Evolutionary conservation across 2,888 invertebrate genomes (phyloP).

Genomic region (Balanococcus diminutus): DNA sequence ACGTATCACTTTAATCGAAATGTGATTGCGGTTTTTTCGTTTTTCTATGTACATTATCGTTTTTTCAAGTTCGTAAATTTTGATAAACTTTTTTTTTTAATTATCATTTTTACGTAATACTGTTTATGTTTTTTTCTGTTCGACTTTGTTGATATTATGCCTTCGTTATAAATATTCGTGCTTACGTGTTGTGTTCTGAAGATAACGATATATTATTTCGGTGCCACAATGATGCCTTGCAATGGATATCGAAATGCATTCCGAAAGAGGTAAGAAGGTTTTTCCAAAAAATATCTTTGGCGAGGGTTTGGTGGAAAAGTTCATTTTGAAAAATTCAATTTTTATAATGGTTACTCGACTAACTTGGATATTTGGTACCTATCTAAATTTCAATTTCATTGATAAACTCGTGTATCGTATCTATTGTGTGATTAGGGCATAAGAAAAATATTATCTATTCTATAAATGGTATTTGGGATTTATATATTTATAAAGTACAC

Average conservation of each 20-base stretch:
- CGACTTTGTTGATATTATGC: neutral
- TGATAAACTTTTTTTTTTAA: constrained; percentile 31
- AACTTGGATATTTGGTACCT: no score
- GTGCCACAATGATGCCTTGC: constrained; percentile 19
- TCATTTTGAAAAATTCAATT: no score
- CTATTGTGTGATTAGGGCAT: no score
- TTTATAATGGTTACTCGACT: no score
- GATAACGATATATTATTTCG: neutral
- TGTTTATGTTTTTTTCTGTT: constrained; percentile 21
- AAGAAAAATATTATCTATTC: no score
- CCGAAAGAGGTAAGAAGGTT: constrained; percentile 21
- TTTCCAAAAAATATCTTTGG: neutral
- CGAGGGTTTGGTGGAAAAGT: no score
- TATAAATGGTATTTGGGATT: no score
- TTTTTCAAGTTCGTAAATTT: constrained; percentile 34
- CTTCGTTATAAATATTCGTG: neutral
- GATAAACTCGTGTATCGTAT: no score
- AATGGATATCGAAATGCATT: constrained; percentile 34
- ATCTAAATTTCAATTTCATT: no score
- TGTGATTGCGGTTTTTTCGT: constrained; percentile 50
- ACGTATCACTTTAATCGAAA: constrained; percentile 36
- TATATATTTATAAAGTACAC: no score
- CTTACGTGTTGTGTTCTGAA: constrained; percentile 37
- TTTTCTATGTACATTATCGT: constrained; percentile 12
- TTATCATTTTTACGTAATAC: constrained; percentile 9